A percentile compares a stretch with the other conserved stretches of the same genome.
These are phyloP conservation scores for Mythimna vitellina DNA, from an alignment of 2,888 invertebrate species.

Conservation along the genomic window DNA sequence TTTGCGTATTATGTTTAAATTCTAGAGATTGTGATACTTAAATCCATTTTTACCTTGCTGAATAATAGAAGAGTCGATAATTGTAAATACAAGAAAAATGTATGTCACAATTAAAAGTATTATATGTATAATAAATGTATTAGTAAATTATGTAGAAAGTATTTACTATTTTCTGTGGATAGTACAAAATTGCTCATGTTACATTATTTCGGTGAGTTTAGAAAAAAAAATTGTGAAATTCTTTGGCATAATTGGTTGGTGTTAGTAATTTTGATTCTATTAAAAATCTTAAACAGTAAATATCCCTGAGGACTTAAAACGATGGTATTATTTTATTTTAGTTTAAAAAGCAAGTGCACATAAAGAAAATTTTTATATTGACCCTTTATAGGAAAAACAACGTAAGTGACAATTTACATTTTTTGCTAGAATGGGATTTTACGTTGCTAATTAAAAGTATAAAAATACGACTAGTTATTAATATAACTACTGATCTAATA, in stretches of 20 bases:
- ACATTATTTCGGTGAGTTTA: background rate
- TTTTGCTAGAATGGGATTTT: no score
- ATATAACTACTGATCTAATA: no score
- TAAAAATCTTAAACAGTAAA: no score
- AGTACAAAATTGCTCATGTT: slow-evolving; percentile 8
- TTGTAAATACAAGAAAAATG: background rate
- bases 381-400: no score
- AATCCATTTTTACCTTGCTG: background rate
- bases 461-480: no score
- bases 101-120: background rate
- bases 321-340: slow-evolving; percentile 5
- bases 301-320: background rate
- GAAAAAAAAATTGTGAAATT: background rate
- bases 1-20: background rate
- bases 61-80: background rate
- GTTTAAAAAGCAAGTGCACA: no score
- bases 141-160: background rate
- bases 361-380: no score
- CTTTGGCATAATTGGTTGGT: no score
- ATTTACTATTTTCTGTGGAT: background rate
- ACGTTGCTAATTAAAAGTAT: no score
- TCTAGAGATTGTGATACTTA: background rate
- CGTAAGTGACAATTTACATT: no score
- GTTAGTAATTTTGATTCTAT: background rate
- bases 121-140: background rate